Percentiles rank a stretch among this genome's conserved stretches.
Evolutionary conservation across 2,113 vertebrate genomes (phyloP).

Genomic region (Daubentonia madagascariensis): DNA sequence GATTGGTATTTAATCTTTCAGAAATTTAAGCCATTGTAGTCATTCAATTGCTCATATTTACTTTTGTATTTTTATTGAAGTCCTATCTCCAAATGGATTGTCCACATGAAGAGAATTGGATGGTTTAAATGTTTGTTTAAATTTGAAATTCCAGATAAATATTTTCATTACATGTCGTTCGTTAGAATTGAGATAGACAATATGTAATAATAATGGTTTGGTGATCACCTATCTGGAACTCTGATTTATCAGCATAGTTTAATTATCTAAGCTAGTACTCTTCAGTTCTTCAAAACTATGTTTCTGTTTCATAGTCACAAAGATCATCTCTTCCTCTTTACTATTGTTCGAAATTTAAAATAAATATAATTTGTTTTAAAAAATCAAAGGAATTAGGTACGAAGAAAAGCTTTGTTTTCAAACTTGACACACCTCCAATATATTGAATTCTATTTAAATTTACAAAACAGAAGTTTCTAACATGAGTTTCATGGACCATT

Average conservation of each 20-base stretch:
- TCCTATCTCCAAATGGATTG: neutral
- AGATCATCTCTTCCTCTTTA: neutral
- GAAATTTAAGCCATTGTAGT: slow-evolving; percentile 16
- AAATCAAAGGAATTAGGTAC: neutral
- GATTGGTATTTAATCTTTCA: slow-evolving; percentile 39
- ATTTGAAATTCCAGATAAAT: slow-evolving; percentile 31
- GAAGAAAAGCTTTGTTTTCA: slow-evolving; percentile 12
- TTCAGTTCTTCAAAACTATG: slow-evolving; percentile 28
- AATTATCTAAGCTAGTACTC: neutral
- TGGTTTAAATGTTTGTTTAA: slow-evolving; percentile 13
- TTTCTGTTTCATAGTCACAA: neutral
- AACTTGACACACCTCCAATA: neutral
- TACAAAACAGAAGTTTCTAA: neutral
- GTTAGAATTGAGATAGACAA: slow-evolving; percentile 21
- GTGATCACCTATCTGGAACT: neutral
- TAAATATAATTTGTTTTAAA: neutral
- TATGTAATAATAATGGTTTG: neutral
- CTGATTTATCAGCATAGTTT: neutral
- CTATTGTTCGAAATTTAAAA: slow-evolving; percentile 43
- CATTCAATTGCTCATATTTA: slow-evolving; percentile 30
- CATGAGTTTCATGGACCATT: neutral
- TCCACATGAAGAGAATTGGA: neutral
- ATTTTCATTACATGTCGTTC: slow-evolving; percentile 38
- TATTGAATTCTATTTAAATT: slow-evolving; percentile 41
- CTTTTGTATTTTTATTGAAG: slow-evolving; percentile 27